phyloP scores from a whole-genome alignment of 2,113 vertebrate species.

The Xiphias gladius region DNA sequence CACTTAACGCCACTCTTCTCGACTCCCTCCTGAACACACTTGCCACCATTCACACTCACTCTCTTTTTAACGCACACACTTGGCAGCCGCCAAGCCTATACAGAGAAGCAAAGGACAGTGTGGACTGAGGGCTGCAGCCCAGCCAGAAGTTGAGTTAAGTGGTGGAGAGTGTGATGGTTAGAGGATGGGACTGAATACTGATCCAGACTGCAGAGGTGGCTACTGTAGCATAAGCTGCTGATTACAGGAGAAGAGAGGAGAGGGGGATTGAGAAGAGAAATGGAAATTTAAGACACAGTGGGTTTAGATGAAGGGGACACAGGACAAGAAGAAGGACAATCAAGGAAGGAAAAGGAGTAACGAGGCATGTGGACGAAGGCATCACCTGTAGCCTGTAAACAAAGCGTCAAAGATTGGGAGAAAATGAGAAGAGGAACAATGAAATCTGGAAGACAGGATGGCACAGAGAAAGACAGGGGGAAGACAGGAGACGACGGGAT shows the following conservation, averaged over 20 bases:
- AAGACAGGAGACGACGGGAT: slow-evolving; percentile 25
- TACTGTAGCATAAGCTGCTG: slow-evolving; percentile 45
- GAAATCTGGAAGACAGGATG: slow-evolving; percentile 17
- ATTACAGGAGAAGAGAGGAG: slow-evolving; percentile 30
- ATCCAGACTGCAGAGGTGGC: slow-evolving; percentile 62
- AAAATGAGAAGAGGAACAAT: slow-evolving; percentile 12
- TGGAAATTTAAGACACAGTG: no score
- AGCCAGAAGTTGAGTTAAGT: slow-evolving; percentile 53
- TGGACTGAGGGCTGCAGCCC: slow-evolving; percentile 24
- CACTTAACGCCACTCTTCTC: slow-evolving; percentile 19
- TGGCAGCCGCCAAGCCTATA: slow-evolving; percentile 1
- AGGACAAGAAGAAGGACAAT: slow-evolving; percentile 4
- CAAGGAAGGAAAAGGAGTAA: slow-evolving; percentile 6
- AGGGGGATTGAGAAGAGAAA: not conserved
- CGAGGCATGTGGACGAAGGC: slow-evolving; percentile 20
- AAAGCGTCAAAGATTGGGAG: slow-evolving; percentile 7
- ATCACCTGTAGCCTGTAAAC: slow-evolving; percentile 16
- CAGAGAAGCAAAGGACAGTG: slow-evolving; percentile 22
- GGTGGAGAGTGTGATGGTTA: slow-evolving; percentile 36
- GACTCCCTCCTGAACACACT: slow-evolving; percentile 13
- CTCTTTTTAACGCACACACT: slow-evolving; percentile 19
- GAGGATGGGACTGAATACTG: slow-evolving; percentile 66
- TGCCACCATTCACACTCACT: slow-evolving; percentile 9
- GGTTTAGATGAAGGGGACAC: not conserved
- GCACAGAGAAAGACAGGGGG: slow-evolving; percentile 10